Conservation (phyloP, 2,797 vertebrate genomes). For the Pseudomugil gertrudae region DNA sequence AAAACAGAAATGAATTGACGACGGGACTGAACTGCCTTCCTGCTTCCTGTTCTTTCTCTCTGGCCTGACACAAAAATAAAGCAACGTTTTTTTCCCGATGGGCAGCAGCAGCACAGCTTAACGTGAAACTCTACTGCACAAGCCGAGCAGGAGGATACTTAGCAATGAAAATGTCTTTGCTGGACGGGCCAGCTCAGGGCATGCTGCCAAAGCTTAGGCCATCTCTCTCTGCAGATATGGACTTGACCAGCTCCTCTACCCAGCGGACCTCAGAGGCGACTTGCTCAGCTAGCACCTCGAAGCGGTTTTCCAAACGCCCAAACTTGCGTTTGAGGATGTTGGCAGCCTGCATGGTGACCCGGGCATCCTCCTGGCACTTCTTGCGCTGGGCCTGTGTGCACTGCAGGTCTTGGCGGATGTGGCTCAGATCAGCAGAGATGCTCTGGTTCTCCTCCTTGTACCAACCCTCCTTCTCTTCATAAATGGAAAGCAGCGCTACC, state of each 20-base stretch:
- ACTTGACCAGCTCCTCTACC: conserved; percentile 92
- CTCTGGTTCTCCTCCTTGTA: conserved; percentile 95
- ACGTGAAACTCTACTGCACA: conserved; percentile 36
- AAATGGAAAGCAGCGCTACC: conserved; percentile 91
- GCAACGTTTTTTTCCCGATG: conserved; percentile 19
- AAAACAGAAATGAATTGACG: conserved; percentile 62
- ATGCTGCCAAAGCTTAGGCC: conserved; percentile 76
- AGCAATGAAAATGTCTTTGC: conserved; percentile 34
- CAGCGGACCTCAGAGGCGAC: conserved; percentile 93
- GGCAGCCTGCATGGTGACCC: conserved; percentile 83
- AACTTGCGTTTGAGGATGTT: conserved; percentile 91
- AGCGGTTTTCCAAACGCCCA: conserved; percentile 92
- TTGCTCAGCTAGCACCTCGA: conserved; percentile 90
- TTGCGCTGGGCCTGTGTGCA: conserved; percentile 87
- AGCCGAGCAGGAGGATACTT: conserved; percentile 43
- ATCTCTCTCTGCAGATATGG: conserved; percentile 84
- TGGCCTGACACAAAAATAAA: conserved; percentile 10
- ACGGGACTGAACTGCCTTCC: conserved; percentile 29
- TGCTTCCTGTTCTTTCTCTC: conserved; percentile 45
- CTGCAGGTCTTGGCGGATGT: conserved; percentile 91
- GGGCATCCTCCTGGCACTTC: conserved; percentile 91
- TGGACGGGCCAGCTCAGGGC: conserved; percentile 69
- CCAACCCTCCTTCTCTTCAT: conserved; percentile 96
- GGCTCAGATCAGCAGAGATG: conserved; percentile 88
- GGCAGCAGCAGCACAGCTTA: conserved; percentile 57